phyloP scores from a whole-genome alignment of 2,888 invertebrate genomes.

The Cacoxenus indagator region DNA sequence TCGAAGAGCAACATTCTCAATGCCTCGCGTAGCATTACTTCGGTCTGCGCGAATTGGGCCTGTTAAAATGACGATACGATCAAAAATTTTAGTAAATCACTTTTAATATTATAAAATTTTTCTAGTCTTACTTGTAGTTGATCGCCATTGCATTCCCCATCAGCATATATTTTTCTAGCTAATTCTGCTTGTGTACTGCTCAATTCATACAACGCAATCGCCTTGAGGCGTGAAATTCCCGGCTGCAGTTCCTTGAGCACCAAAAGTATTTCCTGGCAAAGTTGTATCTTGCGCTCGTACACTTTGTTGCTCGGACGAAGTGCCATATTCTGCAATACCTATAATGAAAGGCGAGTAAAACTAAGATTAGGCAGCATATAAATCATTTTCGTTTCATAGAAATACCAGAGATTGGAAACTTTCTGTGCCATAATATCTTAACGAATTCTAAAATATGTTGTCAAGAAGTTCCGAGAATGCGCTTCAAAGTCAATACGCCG shows the following conservation, averaged over 20 bases:
- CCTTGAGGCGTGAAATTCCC: conserved; percentile 71
- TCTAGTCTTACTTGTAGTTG: conserved; percentile 50
- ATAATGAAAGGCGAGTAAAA: no score
- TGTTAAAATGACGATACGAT: neutral
- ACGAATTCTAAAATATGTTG: no score
- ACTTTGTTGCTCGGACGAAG: conserved; percentile 73
- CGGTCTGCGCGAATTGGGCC: conserved; percentile 74
- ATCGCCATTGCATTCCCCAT: conserved; percentile 50
- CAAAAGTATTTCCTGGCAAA: conserved; percentile 77
- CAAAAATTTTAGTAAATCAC: neutral
- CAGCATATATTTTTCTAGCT: conserved; percentile 56
- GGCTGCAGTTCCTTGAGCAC: conserved; percentile 79
- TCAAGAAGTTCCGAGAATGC: no score
- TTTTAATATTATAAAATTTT: neutral
- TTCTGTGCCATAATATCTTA: no score
- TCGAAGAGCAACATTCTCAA: conserved; percentile 80
- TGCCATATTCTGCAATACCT: conserved; percentile 70
- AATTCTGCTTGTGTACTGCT: conserved; percentile 78
- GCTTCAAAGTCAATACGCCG: no score
- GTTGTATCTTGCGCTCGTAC: conserved; percentile 76
- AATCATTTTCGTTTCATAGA: no score
- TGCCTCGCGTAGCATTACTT: conserved; percentile 75
- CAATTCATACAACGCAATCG: conserved; percentile 82
- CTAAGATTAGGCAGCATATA: no score
- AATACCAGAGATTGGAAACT: no score